These are phyloP conservation scores for Gari tellinella DNA, from an alignment of 2,888 invertebrate species.

Conservation along the genomic window DNA sequence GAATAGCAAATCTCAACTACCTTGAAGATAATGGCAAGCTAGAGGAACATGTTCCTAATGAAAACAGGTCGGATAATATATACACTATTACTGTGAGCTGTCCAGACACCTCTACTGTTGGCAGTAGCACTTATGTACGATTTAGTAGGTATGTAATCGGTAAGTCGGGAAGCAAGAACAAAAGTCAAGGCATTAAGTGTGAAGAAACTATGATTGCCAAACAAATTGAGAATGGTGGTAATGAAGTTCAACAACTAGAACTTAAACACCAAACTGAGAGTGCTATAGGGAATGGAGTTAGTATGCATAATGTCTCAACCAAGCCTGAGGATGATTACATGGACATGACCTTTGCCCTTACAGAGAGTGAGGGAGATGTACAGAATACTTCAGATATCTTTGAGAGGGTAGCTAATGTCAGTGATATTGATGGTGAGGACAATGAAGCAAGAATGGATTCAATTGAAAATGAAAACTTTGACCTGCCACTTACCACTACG, in stretches of 20 bases:
- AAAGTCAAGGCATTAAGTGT: background rate
- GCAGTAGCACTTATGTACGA: slow-evolving; percentile 18
- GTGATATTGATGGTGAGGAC: slow-evolving; percentile 7
- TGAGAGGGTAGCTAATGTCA: background rate
- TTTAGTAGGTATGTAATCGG: slow-evolving; percentile 26
- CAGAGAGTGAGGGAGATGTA: too few relatives aligned
- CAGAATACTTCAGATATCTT: too few relatives aligned
- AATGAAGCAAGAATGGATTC: slow-evolving; percentile 34
- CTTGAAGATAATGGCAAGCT: slow-evolving; percentile 20
- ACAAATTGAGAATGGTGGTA: too few relatives aligned
- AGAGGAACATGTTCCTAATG: background rate
- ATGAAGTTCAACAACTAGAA: too few relatives aligned
- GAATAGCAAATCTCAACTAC: slow-evolving; percentile 34
- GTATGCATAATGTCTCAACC: too few relatives aligned
- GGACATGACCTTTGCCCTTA: too few relatives aligned
- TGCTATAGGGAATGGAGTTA: too few relatives aligned
- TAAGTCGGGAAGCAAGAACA: background rate
- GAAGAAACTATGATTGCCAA: background rate
- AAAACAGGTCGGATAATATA: slow-evolving; percentile 34
- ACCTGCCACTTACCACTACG: slow-evolving; percentile 1
- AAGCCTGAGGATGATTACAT: too few relatives aligned
- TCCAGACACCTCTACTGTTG: background rate
- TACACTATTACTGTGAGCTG: slow-evolving; percentile 43
- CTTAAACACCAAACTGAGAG: too few relatives aligned
- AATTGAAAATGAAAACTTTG: slow-evolving; percentile 48